Conservation (phyloP, 1,140 invertebrate genomes). For the Rhynchophorus ferrugineus region DNA sequence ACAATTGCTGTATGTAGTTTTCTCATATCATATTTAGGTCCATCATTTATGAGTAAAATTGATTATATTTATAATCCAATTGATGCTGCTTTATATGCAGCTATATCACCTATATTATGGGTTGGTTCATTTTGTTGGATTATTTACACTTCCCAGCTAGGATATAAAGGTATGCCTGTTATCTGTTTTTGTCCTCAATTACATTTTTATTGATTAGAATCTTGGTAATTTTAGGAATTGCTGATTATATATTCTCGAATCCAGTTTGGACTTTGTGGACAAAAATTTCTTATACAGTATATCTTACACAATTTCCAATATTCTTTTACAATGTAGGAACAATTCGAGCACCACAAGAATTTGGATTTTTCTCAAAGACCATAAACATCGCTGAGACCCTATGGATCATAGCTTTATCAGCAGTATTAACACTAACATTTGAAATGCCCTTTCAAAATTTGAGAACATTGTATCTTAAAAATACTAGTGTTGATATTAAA, state of each 20-base stretch:
- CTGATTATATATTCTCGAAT: slow-evolving; percentile 41
- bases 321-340: slow-evolving; percentile 52
- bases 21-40: slow-evolving; percentile 50
- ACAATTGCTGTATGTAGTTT: slow-evolving; percentile 36
- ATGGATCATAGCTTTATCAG: slow-evolving; percentile 30
- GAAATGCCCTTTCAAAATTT: slow-evolving; percentile 39
- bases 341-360: slow-evolving; percentile 43
- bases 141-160: slow-evolving; percentile 25
- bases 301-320: slow-evolving; percentile 51
- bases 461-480: slow-evolving; percentile 10
- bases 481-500: not conserved
- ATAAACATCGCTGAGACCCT: slow-evolving; percentile 28
- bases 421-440: slow-evolving; percentile 30
- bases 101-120: slow-evolving; percentile 64
- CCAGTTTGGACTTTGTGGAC: slow-evolving; percentile 41
- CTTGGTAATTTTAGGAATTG: slow-evolving; percentile 36
- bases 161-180: slow-evolving; percentile 29
- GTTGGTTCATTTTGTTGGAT: slow-evolving; percentile 58
- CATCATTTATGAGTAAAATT: slow-evolving; percentile 58
- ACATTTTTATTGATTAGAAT: not conserved
- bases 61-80: slow-evolving; percentile 56
- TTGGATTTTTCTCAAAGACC: slow-evolving; percentile 30
- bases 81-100: slow-evolving; percentile 61
- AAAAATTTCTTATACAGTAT: slow-evolving; percentile 50
- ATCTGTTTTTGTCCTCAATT: not conserved